These are phyloP conservation scores for Caenorhabditis macrosperma DNA, from an alignment of 2,888 invertebrate genomes.

Conservation along the genomic window DNA sequence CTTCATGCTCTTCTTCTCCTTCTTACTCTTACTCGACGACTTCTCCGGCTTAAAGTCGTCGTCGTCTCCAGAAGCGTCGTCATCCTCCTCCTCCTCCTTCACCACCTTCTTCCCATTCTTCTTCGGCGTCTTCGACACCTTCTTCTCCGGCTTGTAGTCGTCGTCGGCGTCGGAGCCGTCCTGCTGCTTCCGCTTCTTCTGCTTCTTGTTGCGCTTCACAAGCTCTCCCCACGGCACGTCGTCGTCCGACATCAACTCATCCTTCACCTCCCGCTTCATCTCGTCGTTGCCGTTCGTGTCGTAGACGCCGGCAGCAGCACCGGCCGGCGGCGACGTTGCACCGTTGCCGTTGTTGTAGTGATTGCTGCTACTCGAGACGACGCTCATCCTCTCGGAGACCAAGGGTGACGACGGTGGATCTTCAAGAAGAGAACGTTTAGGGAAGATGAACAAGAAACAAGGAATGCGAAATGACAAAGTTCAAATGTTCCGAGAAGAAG, in stretches of 20 bases:
- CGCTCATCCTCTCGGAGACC: constrained; percentile 5
- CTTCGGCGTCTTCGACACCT: constrained; percentile 31
- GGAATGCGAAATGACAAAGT: neutral
- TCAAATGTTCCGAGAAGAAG: too few relatives aligned
- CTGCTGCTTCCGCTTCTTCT: constrained; percentile 52
- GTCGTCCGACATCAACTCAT: constrained; percentile 60
- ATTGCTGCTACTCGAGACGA: neutral
- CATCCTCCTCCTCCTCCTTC: constrained; percentile 51
- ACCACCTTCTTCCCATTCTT: constrained; percentile 56
- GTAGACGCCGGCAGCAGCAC: too few relatives aligned
- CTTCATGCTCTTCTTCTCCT: constrained; percentile 46
- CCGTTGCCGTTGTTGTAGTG: constrained; percentile 38
- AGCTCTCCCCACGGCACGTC: constrained; percentile 65
- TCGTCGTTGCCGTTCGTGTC: constrained; percentile 55
- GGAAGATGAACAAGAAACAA: neutral
- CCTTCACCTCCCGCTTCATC: constrained; percentile 49
- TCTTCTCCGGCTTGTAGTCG: constrained; percentile 55
- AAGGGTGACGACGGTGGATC: neutral
- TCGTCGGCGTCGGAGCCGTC: constrained; percentile 38
- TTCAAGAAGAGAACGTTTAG: neutral
- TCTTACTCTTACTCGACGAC: too few relatives aligned
- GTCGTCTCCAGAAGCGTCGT: constrained; percentile 34
- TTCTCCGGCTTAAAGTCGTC: constrained; percentile 58
- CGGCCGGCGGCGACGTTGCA: neutral
- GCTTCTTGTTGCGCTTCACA: constrained; percentile 55